Evolutionary conservation across 1,140 invertebrate genomes (phyloP).

Genomic region (Drosophila leontia): DNA sequence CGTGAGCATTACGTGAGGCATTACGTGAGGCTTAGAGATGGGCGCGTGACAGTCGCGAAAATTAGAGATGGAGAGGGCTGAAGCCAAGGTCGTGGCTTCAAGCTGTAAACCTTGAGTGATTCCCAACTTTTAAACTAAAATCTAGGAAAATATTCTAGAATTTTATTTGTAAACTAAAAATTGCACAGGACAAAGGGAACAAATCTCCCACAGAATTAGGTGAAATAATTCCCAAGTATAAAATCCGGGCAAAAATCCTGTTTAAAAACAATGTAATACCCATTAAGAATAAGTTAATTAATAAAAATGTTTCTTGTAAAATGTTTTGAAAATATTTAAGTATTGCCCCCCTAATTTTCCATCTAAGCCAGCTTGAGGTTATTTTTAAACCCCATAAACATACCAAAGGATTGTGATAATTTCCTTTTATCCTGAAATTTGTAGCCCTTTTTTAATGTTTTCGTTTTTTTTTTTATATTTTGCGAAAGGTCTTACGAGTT

Average conservation of each 20-base stretch:
- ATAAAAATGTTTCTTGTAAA: neutral
- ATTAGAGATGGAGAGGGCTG: constrained; percentile 8
- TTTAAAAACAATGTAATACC: neutral
- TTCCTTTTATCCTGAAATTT: constrained; percentile 31
- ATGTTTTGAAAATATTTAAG: too few species aligned
- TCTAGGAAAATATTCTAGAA: neutral
- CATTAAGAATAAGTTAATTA: neutral
- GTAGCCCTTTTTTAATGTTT: constrained; percentile 28
- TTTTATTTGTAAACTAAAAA: neutral
- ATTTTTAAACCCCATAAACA: constrained; percentile 21
- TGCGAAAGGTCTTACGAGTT: constrained; percentile 20
- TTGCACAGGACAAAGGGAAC: neutral
- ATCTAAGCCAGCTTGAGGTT: neutral
- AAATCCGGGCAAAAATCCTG: neutral
- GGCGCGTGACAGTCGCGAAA: constrained; percentile 2
- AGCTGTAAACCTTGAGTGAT: neutral
- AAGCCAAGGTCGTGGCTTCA: neutral
- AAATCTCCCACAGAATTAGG: neutral
- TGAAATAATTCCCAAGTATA: neutral
- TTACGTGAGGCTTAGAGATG: constrained; percentile 34
- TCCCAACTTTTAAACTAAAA: too few species aligned
- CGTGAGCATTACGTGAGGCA: constrained; percentile 38
- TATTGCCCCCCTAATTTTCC: neutral
- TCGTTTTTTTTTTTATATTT: neutral
- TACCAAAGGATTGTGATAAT: constrained; percentile 23